Evolutionary conservation across 2,888 invertebrate genomes (phyloP).

Genomic region (Pyrrhosoma nymphula): DNA sequence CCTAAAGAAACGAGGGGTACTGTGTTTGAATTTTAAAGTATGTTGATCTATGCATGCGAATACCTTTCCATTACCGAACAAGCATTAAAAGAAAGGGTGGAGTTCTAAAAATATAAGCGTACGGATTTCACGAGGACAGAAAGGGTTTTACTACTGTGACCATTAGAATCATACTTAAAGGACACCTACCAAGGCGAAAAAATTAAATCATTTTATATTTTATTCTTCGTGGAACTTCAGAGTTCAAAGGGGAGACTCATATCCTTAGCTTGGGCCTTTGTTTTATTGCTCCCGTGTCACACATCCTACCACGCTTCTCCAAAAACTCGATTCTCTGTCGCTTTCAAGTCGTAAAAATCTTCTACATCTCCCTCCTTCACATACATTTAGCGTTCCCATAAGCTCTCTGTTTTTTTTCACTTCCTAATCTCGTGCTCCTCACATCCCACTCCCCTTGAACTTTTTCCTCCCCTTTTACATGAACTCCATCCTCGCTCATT

Average conservation of each 20-base stretch:
- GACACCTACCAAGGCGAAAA: background rate
- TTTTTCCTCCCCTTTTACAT: background rate
- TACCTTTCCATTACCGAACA: too few relatives aligned
- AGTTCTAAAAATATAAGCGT: background rate
- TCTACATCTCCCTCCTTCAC: conserved; percentile 37
- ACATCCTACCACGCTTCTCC: conserved; percentile 11
- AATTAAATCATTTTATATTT: background rate
- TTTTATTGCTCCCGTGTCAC: conserved; percentile 28
- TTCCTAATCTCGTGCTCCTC: background rate
- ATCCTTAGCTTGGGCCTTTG: background rate
- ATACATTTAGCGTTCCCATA: background rate
- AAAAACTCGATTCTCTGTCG: background rate
- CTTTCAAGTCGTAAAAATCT: conserved; percentile 26
- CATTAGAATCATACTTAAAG: background rate
- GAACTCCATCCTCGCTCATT: background rate
- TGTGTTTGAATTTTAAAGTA: too few relatives aligned
- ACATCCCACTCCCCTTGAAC: background rate
- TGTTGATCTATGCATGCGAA: too few relatives aligned
- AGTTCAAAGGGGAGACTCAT: background rate
- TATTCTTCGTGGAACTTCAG: background rate
- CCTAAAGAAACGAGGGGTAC: too few relatives aligned
- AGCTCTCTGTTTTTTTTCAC: background rate
- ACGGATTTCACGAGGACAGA: background rate
- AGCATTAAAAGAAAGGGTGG: too few relatives aligned
- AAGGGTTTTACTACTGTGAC: background rate